A percentile compares a stretch with the other conserved stretches of the same genome.
These are phyloP conservation scores for Anoncus sp. DNA, from an alignment of 2,888 invertebrate species.

Conservation along the genomic window DNA sequence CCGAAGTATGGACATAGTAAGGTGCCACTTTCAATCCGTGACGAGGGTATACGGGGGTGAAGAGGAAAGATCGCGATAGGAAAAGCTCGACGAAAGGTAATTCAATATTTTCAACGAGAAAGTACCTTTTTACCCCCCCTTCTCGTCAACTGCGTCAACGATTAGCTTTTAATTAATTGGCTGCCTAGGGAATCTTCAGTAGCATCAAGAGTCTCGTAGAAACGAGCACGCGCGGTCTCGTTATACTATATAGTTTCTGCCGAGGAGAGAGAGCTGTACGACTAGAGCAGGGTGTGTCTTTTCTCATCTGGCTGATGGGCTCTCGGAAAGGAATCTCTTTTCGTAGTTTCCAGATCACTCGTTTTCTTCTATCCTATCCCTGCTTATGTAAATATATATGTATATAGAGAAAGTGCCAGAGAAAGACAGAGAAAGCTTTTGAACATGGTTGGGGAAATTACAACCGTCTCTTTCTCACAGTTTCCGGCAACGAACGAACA, in stretches of 20 bases:
- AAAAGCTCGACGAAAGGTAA: conserved; percentile 44
- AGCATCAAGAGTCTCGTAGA: conserved; percentile 19
- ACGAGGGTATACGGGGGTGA: neutral
- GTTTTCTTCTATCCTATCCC: neutral
- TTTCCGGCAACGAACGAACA: neutral
- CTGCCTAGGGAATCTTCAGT: conserved; percentile 31
- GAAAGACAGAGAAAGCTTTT: neutral
- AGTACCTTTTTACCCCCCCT: neutral
- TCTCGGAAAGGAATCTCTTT: conserved; percentile 5
- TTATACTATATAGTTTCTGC: neutral
- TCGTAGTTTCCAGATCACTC: conserved; percentile 7
- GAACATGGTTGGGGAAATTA: conserved; percentile 18
- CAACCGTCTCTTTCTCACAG: neutral
- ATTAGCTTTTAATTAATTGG: conserved; percentile 62
- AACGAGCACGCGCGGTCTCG: neutral
- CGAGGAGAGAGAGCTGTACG: neutral
- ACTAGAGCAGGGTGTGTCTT: conserved; percentile 14
- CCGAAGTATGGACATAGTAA: neutral
- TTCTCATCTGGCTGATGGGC: conserved; percentile 24
- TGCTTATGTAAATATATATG: no score
- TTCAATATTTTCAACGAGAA: conserved; percentile 49
- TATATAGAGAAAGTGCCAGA: no score
- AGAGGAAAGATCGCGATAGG: neutral
- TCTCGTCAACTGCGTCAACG: conserved; percentile 26
- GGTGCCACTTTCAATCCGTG: neutral